Conservation (phyloP, 2,888 invertebrate genomes). For the Meteorus cinctellus region DNA sequence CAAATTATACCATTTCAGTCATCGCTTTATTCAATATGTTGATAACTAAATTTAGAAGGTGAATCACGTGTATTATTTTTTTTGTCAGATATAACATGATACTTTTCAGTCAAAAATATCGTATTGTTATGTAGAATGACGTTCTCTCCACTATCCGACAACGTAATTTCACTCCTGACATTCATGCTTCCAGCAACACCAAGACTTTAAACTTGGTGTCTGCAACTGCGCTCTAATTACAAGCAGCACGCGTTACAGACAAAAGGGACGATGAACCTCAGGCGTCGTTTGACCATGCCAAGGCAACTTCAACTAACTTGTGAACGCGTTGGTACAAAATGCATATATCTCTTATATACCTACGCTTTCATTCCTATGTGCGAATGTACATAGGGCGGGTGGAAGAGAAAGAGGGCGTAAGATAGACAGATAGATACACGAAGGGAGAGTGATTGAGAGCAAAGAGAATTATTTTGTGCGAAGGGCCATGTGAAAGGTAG, state of each 20-base stretch:
- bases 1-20: too few relatives aligned
- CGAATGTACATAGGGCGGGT: neutral
- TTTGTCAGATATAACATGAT: too few relatives aligned
- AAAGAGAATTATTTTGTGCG: constrained; percentile 18
- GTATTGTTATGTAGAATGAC: constrained; percentile 18
- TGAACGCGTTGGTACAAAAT: constrained; percentile 14
- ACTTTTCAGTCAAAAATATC: too few relatives aligned
- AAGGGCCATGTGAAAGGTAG: neutral
- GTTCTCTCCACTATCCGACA: neutral
- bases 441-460: neutral
- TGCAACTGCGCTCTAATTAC: constrained; percentile 29
- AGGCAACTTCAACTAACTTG: constrained; percentile 19
- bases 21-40: too few relatives aligned
- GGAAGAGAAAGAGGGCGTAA: too few relatives aligned
- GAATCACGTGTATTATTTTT: too few relatives aligned
- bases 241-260: constrained; percentile 18
- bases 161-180: constrained; percentile 31
- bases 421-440: neutral
- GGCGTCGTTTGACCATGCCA: constrained; percentile 14
- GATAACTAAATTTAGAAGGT: too few relatives aligned
- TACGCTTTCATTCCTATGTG: too few relatives aligned
- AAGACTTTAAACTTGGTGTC: constrained; percentile 19
- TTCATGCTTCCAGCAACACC: constrained; percentile 15
- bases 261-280: constrained; percentile 19
- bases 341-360: neutral